phyloP scores from a whole-genome alignment of 2,888 invertebrate genomes.

The Epirrhoe alternata region DNA sequence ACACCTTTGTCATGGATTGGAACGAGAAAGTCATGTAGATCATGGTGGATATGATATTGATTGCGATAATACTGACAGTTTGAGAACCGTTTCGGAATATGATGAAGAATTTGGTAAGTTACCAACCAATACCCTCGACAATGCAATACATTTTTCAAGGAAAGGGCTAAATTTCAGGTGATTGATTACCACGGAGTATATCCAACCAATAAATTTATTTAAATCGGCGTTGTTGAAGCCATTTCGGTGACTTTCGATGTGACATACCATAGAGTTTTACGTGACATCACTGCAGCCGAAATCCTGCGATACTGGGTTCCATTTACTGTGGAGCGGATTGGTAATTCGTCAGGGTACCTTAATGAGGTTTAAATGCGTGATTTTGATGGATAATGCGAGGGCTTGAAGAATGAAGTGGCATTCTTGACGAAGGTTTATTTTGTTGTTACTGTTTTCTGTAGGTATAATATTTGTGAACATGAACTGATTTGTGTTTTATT shows the following conservation, averaged over 20 bases:
- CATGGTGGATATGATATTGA: background rate
- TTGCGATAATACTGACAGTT: background rate
- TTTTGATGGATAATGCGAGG: slow-evolving; percentile 52
- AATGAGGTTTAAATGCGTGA: slow-evolving; percentile 54
- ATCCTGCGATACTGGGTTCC: slow-evolving; percentile 22
- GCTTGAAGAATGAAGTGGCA: slow-evolving; percentile 36
- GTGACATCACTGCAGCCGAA: background rate
- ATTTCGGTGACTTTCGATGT: background rate
- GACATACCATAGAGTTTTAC: background rate
- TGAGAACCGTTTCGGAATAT: background rate
- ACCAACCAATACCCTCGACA: no score
- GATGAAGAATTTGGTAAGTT: background rate
- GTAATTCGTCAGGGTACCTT: slow-evolving; percentile 44
- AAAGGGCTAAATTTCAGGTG: background rate
- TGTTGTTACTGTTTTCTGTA: background rate
- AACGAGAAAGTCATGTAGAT: slow-evolving; percentile 4
- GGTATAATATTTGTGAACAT: background rate
- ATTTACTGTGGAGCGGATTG: slow-evolving; percentile 47
- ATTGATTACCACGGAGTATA: background rate
- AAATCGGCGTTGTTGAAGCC: background rate
- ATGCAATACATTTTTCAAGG: background rate
- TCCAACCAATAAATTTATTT: background rate
- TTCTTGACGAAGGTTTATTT: slow-evolving; percentile 12
- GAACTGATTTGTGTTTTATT: no score
- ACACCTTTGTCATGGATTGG: slow-evolving; percentile 28